A percentile compares a stretch with the other conserved stretches of the same genome.
Conservation (phyloP, 2,797 vertebrate species). For the Anableps anableps region DNA sequence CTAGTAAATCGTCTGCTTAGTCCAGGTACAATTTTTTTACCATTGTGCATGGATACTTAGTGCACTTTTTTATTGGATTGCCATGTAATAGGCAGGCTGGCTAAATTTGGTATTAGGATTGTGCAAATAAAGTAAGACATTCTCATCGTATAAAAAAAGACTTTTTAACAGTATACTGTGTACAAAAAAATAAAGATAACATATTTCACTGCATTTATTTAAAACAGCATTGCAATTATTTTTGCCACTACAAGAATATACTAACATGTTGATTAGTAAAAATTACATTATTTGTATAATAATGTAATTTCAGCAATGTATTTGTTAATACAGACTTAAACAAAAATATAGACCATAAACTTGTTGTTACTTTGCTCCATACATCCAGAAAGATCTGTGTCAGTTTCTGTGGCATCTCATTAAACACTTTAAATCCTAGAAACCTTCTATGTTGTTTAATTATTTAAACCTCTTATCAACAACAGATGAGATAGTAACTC, state of each 20-base stretch:
- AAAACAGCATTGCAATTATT: not conserved
- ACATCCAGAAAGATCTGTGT: not conserved
- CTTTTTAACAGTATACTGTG: not conserved
- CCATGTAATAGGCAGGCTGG: not conserved
- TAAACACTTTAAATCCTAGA: not conserved
- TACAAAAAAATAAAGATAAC: not conserved
- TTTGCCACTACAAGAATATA: not conserved
- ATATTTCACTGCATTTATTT: not conserved
- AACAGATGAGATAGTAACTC: not conserved
- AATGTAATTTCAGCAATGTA: not conserved
- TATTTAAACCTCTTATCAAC: not conserved
- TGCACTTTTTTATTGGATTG: not conserved
- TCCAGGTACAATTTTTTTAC: not conserved
- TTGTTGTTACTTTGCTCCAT: not conserved
- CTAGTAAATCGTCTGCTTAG: slow-evolving; percentile 30
- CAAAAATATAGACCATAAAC: not conserved
- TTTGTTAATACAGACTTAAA: not conserved
- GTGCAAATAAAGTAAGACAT: not conserved
- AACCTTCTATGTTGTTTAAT: not conserved
- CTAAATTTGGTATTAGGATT: not conserved
- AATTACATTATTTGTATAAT: not conserved
- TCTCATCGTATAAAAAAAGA: not conserved
- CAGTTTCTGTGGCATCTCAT: not conserved
- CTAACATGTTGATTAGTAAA: not conserved
- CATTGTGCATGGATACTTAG: not conserved